phyloP scores from a whole-genome alignment of 2,797 vertebrate genomes.

The Pantherophis alleghaniensis region DNA sequence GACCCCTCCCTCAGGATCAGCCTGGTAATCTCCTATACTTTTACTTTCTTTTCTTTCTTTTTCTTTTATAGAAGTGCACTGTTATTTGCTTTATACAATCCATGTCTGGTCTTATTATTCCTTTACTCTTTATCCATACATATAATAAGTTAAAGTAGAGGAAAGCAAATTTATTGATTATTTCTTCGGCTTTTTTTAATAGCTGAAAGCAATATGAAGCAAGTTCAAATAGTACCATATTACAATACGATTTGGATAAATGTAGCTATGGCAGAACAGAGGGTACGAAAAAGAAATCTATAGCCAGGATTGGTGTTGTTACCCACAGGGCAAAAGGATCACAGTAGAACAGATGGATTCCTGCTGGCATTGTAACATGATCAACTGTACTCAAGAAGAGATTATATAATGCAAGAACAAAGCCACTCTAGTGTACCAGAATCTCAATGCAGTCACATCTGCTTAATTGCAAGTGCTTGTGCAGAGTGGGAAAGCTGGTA shows the following conservation, averaged over 20 bases:
- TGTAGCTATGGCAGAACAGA: neutral
- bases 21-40: neutral
- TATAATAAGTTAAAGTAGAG: neutral
- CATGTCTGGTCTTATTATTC: neutral
- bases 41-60: neutral
- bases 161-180: neutral
- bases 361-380: slow-evolving; percentile 16
- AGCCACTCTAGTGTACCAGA: neutral
- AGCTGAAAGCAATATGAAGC: neutral
- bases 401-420: slow-evolving; percentile 10
- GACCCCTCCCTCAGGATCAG: neutral
- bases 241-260: neutral
- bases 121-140: neutral
- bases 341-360: slow-evolving; percentile 10
- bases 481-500: neutral
- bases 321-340: slow-evolving; percentile 2
- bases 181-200: neutral
- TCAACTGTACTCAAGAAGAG: slow-evolving; percentile 5
- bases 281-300: neutral
- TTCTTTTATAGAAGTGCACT: neutral
- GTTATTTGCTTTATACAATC: neutral
- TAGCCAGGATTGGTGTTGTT: neutral
- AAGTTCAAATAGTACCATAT: neutral
- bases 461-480: slow-evolving; percentile 2
- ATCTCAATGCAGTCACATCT: slow-evolving; percentile 12